Base-by-base conservation (phyloP, 2,888 invertebrate species). In the Apeira syringaria region DNA sequence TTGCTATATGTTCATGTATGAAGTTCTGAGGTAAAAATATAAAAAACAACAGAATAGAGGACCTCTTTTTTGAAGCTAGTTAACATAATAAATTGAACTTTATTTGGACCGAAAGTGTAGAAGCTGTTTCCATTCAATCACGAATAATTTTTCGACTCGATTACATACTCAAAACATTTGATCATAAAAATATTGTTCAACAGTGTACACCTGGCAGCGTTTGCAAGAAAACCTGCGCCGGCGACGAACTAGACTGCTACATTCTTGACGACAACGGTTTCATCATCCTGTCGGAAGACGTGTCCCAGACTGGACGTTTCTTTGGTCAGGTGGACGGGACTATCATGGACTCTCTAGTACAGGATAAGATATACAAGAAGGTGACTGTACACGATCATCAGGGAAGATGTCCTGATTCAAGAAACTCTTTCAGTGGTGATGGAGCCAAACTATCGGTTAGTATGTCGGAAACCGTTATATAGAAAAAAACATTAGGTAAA, bases 251-350 rank as follows among this genome's bases (percentile, higher is more conserved):
- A 13, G 97, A 98, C 72, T 98, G 98, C 76, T 98, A 97, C 73
- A 94, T 98, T 20, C 87, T 98, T 40, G 98, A 98, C 73, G 97
- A 98, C 81, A 98, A 97, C 74, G 98, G 98, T 7, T 98, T 97
- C 76, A 95, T 98, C 35, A 94, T 98, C 36, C 93, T 97, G 24
- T 97, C 97, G 0, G 97, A 98, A 79, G 94, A 95, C 56, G 91
- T 92, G 18, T 93, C 95, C 26, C 96, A 98, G 64, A 97, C 97
- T 1, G 98, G 98, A 1, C 93, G 94, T 66, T 98, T 98, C 83
- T 98, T 98, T 68, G 98, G 98, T 0, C 97, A 97, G 80, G 95
- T 98, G 26, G 98, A 98, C 74, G 97, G 97, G 10, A 97, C 97
- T 7, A 97, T 98, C 48, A 97, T 98, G 97, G 97, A 97, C 79